These are phyloP conservation scores for Agriotes lineatus DNA, from an alignment of 2,888 invertebrate species.

Conservation along the genomic window DNA sequence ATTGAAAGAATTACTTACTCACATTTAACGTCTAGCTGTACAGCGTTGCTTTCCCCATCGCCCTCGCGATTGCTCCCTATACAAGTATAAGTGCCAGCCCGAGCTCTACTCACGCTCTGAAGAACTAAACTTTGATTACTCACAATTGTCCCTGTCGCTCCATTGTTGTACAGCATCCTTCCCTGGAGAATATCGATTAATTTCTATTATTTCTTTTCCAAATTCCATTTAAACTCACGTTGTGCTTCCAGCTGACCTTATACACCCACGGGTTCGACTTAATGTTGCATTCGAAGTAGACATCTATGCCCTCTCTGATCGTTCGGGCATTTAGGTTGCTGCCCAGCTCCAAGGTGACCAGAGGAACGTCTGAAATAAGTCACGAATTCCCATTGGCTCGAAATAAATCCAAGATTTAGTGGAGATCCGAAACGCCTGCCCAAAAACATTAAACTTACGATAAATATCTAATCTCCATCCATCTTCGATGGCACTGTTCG, in stretches of 20 bases:
- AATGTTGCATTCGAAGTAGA: slow-evolving; percentile 92
- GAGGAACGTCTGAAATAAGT: slow-evolving; percentile 80
- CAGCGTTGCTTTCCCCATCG: slow-evolving; percentile 87
- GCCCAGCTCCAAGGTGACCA: slow-evolving; percentile 85
- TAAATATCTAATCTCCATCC: slow-evolving; percentile 86
- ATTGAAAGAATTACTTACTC: slow-evolving; percentile 63
- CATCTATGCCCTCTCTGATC: slow-evolving; percentile 89
- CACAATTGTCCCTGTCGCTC: slow-evolving; percentile 83
- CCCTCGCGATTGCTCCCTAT: slow-evolving; percentile 90
- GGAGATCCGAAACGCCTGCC: too few relatives aligned
- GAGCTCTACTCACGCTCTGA: slow-evolving; percentile 81
- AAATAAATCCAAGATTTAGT: neutral
- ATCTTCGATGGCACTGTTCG: slow-evolving; percentile 82
- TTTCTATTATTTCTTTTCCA: neutral
- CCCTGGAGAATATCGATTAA: slow-evolving; percentile 69
- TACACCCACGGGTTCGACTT: slow-evolving; percentile 89
- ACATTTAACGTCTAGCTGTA: slow-evolving; percentile 89
- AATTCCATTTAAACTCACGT: slow-evolving; percentile 69
- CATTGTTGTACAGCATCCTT: slow-evolving; percentile 82
- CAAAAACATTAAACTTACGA: slow-evolving; percentile 85
- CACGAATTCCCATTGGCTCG: neutral
- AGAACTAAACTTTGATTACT: slow-evolving; percentile 91
- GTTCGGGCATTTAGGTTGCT: slow-evolving; percentile 83
- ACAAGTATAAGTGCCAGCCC: slow-evolving; percentile 88
- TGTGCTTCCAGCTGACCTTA: slow-evolving; percentile 83